A percentile compares a stretch with the other conserved stretches of the same genome.
phyloP scores from a whole-genome alignment of 64 coral and sea anemone species.

The Anthopleura sola region DNA sequence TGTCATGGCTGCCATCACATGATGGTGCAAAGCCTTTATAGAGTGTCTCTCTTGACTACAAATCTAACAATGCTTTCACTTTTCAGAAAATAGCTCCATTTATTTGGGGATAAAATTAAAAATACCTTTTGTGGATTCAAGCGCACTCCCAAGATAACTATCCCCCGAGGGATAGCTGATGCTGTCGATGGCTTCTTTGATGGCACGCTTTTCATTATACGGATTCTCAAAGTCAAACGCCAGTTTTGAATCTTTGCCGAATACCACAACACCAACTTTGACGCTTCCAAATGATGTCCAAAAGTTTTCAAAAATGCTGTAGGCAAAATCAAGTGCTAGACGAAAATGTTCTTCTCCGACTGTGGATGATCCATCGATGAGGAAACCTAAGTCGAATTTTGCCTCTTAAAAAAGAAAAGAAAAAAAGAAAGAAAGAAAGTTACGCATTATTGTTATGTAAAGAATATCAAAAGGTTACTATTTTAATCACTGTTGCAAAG shows the following conservation, averaged over 20 bases:
- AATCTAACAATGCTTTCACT: too few relatives aligned
- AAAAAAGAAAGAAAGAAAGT: background rate
- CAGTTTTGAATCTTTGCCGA: conserved; percentile 33
- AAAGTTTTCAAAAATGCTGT: conserved; percentile 47
- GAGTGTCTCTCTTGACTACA: too few relatives aligned
- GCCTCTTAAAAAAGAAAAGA: conserved; percentile 34
- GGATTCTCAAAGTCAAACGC: conserved; percentile 62
- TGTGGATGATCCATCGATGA: conserved; percentile 60
- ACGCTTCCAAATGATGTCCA: conserved; percentile 72
- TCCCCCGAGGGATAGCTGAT: conserved; percentile 32
- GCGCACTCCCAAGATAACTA: conserved; percentile 30
- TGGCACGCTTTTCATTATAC: conserved; percentile 30
- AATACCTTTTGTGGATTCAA: conserved; percentile 33
- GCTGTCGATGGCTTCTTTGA: conserved; percentile 46
- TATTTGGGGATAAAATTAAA: background rate
- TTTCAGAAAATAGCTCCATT: too few relatives aligned
- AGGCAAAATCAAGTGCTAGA: conserved; percentile 36
- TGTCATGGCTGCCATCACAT: too few relatives aligned
- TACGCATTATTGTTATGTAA: too few relatives aligned
- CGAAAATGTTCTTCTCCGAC: conserved; percentile 62
- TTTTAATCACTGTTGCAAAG: too few relatives aligned
- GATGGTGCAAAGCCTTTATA: too few relatives aligned
- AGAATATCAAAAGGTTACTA: too few relatives aligned
- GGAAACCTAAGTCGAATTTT: conserved; percentile 69
- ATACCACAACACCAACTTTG: conserved; percentile 65